Evolutionary conservation across 2,888 invertebrate genomes (phyloP).

Genomic region (Callimorpha dominula): DNA sequence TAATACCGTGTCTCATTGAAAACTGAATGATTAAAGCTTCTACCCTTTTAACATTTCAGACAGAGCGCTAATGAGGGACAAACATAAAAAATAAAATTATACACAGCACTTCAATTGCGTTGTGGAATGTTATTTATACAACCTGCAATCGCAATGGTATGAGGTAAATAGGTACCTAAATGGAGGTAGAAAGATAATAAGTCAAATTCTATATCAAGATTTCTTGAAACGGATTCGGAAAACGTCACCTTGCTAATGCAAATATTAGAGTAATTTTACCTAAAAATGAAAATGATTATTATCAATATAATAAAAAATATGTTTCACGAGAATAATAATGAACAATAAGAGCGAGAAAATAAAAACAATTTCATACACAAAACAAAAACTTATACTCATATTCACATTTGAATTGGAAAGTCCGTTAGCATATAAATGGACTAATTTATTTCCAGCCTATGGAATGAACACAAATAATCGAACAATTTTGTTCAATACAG

Average conservation of each 20-base stretch:
- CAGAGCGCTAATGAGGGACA: not conserved
- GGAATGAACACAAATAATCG: conserved; percentile 42
- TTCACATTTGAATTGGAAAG: conserved; percentile 48
- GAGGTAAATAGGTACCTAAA: not conserved
- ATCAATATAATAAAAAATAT: too few species aligned
- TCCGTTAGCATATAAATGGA: conserved; percentile 57
- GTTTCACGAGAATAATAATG: too few species aligned
- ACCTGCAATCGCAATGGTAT: not conserved
- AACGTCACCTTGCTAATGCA: too few species aligned
- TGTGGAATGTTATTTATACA: not conserved
- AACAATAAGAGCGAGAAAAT: not conserved
- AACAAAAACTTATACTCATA: conserved; percentile 23
- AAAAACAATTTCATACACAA: not conserved
- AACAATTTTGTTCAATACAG: conserved; percentile 32
- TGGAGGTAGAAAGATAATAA: not conserved
- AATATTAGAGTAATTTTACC: too few species aligned
- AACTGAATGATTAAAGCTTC: not conserved
- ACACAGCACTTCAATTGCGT: not conserved
- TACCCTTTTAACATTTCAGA: not conserved
- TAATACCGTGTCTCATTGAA: not conserved
- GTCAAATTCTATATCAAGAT: not conserved
- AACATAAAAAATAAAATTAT: not conserved
- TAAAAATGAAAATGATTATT: too few species aligned
- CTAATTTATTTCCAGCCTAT: conserved; percentile 47
- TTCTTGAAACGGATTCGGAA: too few species aligned